Base-by-base conservation (phyloP, 2,888 invertebrate genomes). In the Trachelus tabidus region DNA sequence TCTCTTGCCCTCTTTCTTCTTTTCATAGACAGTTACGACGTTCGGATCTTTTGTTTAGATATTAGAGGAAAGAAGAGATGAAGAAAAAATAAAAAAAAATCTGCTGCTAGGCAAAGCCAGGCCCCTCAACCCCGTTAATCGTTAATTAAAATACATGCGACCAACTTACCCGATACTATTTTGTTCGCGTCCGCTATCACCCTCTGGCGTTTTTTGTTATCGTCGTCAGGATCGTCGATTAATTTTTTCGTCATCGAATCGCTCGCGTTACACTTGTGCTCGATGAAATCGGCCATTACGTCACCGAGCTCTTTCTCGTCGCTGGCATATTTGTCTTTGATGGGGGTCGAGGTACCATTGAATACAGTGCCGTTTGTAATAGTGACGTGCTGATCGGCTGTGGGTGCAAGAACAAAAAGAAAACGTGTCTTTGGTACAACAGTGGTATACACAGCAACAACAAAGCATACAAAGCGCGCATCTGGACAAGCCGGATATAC, bases 291-390 rank as follows among this genome's bases (percentile, higher is more conserved):
- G 76, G 89, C 88, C 91, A 91, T 91, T 86, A 89, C 87, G 82
- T 91, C 91, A 80, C 87, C 86, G 80, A 91, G 87, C 76, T 91
- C 91, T 90, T 91, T 91, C 84, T 91, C 91, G 69, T 91, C 91
- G 80, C 91, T 89, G 83, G 90, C 91, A 83, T 91, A 91, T 88
- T 91, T 91, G 85, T 91, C 89, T 91, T 91, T 91, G 86, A 91
- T 89, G 81, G 91, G 91, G 87, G 91, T 91, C 87, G 91, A 91
- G 85, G 91, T 91, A 87, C 91, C 91, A 87, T 90, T 91, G 89
- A 90, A 89, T 85, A 89, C 89, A 87, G 90, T 91, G 90, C 90
- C 91, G 86, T 91, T 91, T 85, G 91, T 91, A 85, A 91, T 91
- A 83, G 90, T 89, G 86, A 89, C 85, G 89, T 91, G 91, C 90